Percentiles rank a stretch among this genome's conserved stretches.
Conservation (phyloP, 2,797 vertebrate genomes). For the Rhyacichthys aspro region DNA sequence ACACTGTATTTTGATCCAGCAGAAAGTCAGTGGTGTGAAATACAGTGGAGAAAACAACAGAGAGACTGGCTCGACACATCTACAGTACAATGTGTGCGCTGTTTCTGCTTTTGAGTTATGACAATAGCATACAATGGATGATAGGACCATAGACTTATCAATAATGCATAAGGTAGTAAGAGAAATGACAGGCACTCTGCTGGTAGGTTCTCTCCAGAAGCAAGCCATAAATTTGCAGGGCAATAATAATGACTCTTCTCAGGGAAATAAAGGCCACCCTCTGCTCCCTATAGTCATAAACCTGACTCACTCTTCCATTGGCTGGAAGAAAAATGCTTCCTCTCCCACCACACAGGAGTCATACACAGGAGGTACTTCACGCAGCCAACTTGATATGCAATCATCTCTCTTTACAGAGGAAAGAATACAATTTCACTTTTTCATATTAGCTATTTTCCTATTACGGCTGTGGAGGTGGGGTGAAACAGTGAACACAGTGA, state of each 20-base stretch:
- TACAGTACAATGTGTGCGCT: slow-evolving; percentile 58
- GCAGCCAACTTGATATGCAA: slow-evolving; percentile 78
- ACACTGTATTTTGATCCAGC: slow-evolving; percentile 31
- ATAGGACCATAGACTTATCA: slow-evolving; percentile 77
- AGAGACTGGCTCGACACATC: slow-evolving; percentile 35
- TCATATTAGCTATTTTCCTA: slow-evolving; percentile 70
- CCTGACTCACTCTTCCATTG: slow-evolving; percentile 80
- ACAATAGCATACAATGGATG: slow-evolving; percentile 71
- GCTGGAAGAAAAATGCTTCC: slow-evolving; percentile 78
- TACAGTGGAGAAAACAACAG: slow-evolving; percentile 50
- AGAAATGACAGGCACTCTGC: slow-evolving; percentile 80
- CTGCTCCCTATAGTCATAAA: slow-evolving; percentile 81
- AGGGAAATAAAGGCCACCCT: slow-evolving; percentile 82
- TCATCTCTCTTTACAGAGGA: slow-evolving; percentile 76
- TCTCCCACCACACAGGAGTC: slow-evolving; percentile 73
- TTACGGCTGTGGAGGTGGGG: slow-evolving; percentile 62
- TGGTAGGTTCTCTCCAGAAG: slow-evolving; percentile 77
- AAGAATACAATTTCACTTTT: slow-evolving; percentile 74
- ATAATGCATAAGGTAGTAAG: slow-evolving; percentile 81
- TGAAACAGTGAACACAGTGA: slow-evolving; percentile 45
- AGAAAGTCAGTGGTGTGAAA: slow-evolving; percentile 34
- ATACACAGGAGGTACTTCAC: slow-evolving; percentile 74
- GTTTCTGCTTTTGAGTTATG: slow-evolving; percentile 68
- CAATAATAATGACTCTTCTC: slow-evolving; percentile 83
- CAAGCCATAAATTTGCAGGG: slow-evolving; percentile 80